Percentiles rank a stretch among this genome's conserved stretches.
These are phyloP conservation scores for Prionace glauca DNA, from an alignment of 2,797 vertebrate genomes.

Conservation along the genomic window DNA sequence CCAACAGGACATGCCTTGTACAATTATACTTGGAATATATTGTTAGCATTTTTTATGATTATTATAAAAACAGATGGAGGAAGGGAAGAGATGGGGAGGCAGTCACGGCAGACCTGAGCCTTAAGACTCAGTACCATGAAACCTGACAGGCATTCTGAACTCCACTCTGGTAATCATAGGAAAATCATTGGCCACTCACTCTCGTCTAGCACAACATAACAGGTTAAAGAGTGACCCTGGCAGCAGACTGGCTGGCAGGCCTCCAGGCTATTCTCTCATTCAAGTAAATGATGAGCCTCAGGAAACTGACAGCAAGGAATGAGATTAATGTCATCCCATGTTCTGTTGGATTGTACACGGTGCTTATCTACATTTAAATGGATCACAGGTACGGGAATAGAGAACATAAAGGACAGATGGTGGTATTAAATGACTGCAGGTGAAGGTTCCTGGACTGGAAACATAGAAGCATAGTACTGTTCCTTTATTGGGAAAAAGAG, in stretches of 20 bases:
- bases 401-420: neutral
- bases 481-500: neutral
- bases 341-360: neutral
- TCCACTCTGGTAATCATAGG: neutral
- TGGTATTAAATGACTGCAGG: neutral
- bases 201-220: neutral
- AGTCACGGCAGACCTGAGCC: neutral
- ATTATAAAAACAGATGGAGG: slow-evolving; percentile 11
- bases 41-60: neutral
- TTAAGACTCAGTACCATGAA: neutral
- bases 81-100: neutral
- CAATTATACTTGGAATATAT: slow-evolving; percentile 46
- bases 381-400: neutral
- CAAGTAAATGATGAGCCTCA: neutral
- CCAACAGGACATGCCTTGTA: slow-evolving; percentile 56
- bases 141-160: neutral
- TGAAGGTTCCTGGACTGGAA: neutral
- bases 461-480: neutral
- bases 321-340: neutral
- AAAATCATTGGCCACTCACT: neutral
- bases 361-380: neutral
- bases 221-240: neutral
- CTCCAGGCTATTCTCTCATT: neutral
- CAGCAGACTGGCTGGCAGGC: neutral
- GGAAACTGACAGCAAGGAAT: neutral